Evolutionary conservation across 1,140 invertebrate genomes (phyloP).

Genomic region (Drosophila seguyi): DNA sequence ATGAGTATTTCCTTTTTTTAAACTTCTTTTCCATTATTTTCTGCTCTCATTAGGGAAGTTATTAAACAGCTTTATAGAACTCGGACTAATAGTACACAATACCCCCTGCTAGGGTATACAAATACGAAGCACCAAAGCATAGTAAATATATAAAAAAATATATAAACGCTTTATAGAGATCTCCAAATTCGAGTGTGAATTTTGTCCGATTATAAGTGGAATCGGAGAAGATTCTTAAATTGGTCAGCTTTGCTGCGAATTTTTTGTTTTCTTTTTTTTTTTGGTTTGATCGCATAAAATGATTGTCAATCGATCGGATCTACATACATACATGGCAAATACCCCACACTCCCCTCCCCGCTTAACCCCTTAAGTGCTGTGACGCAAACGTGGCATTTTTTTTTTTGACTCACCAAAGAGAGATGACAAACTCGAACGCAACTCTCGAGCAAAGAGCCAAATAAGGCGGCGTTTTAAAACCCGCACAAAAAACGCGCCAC

Average conservation of each 20-base stretch:
- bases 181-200: slow-evolving; percentile 49
- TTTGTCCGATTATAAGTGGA: slow-evolving; percentile 50
- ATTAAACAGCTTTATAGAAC: background rate
- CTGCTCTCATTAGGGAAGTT: no score
- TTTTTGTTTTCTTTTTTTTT: slow-evolving; percentile 6
- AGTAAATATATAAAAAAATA: slow-evolving; percentile 9
- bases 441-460: slow-evolving; percentile 44
- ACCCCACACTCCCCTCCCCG: background rate
- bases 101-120: background rate
- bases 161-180: slow-evolving; percentile 36
- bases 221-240: slow-evolving; percentile 59
- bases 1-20: no score
- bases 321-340: slow-evolving; percentile 45
- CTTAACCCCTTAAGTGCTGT: slow-evolving; percentile 24
- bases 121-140: background rate
- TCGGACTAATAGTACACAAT: background rate
- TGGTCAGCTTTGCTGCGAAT: slow-evolving; percentile 56
- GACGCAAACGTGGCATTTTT: slow-evolving; percentile 49
- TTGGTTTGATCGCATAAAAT: slow-evolving; percentile 47
- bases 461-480: slow-evolving; percentile 67
- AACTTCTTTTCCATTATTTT: no score
- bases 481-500: slow-evolving; percentile 54
- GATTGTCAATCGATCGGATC: slow-evolving; percentile 53
- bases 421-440: slow-evolving; percentile 21
- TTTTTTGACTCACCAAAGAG: slow-evolving; percentile 38